A percentile compares a stretch with the other conserved stretches of the same genome.
phyloP scores from a whole-genome alignment of 2,797 vertebrate genomes.

The Poeciliopsis presidionis region DNA sequence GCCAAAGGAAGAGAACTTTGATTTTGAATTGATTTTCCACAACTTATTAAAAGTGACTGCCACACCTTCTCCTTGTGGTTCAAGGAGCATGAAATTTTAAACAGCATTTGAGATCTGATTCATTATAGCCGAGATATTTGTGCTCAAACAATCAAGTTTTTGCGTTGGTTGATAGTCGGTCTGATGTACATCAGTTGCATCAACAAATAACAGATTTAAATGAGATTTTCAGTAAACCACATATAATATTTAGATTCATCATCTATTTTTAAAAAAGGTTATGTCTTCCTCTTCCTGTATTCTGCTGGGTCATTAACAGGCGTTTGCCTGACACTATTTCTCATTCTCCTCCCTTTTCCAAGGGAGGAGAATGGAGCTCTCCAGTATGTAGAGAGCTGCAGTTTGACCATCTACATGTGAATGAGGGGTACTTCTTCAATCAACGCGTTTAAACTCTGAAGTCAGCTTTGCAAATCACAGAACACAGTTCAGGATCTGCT shows the following conservation, averaged over 20 bases:
- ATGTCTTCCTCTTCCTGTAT: too few relatives aligned
- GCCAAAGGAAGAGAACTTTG: not conserved
- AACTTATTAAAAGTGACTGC: not conserved
- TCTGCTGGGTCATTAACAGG: not conserved
- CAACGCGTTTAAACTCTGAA: not conserved
- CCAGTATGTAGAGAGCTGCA: not conserved
- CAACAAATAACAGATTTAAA: not conserved
- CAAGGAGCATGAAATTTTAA: not conserved
- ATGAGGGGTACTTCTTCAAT: constrained; percentile 17
- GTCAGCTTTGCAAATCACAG: not conserved
- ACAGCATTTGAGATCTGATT: not conserved
- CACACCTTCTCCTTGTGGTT: not conserved
- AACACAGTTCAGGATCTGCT: constrained; percentile 7
- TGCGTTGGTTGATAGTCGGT: not conserved
- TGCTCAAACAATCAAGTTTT: not conserved
- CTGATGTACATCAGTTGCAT: not conserved
- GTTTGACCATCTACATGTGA: not conserved
- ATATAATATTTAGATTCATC: not conserved
- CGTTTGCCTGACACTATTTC: not conserved
- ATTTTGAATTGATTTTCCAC: not conserved
- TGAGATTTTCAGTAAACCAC: not conserved
- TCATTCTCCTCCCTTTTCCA: not conserved
- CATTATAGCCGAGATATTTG: not conserved
- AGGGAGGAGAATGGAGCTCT: too few relatives aligned
- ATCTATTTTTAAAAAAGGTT: not conserved